A percentile compares a stretch with the other conserved stretches of the same genome.
These are phyloP conservation scores for Scelioninae gen. 1 DNA, from an alignment of 2,888 invertebrate genomes.

Conservation along the genomic window DNA sequence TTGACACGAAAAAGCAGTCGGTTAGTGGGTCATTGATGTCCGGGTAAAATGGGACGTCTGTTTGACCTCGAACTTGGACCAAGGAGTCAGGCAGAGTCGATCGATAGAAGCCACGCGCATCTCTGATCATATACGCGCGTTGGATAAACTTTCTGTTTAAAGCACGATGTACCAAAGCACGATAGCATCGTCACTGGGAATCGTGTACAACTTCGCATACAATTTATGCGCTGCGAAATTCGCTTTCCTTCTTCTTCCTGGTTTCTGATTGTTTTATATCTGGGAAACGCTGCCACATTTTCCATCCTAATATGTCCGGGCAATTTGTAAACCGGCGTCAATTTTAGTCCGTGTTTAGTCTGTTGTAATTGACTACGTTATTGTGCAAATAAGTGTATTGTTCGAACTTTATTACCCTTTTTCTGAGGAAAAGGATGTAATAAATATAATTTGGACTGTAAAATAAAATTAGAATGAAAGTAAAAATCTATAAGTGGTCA, in stretches of 20 bases:
- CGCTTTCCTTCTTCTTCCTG: conserved; percentile 28
- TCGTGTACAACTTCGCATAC: conserved; percentile 18
- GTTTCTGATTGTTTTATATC: background rate
- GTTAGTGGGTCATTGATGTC: conserved; percentile 54
- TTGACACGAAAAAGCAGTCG: conserved; percentile 32
- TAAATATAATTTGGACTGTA: no score
- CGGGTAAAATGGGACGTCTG: conserved; percentile 59
- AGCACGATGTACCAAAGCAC: conserved; percentile 51
- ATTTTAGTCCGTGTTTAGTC: background rate
- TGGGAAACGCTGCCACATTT: background rate
- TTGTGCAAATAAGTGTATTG: no score
- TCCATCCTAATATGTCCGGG: background rate
- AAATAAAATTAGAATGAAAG: no score
- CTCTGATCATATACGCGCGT: conserved; percentile 75
- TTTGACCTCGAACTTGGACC: conserved; percentile 81
- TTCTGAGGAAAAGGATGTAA: no score
- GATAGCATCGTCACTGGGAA: conserved; percentile 41
- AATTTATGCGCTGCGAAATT: conserved; percentile 31
- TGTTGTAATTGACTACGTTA: no score
- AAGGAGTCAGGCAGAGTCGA: conserved; percentile 73
- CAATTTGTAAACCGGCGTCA: conserved; percentile 6
- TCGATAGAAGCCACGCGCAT: conserved; percentile 81
- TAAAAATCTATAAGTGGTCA: no score
- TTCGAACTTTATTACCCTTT: no score
- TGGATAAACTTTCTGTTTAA: conserved; percentile 74